Evolutionary conservation across 2,113 vertebrate species (phyloP).

Genomic region (Urocynchramus pylzowi): DNA sequence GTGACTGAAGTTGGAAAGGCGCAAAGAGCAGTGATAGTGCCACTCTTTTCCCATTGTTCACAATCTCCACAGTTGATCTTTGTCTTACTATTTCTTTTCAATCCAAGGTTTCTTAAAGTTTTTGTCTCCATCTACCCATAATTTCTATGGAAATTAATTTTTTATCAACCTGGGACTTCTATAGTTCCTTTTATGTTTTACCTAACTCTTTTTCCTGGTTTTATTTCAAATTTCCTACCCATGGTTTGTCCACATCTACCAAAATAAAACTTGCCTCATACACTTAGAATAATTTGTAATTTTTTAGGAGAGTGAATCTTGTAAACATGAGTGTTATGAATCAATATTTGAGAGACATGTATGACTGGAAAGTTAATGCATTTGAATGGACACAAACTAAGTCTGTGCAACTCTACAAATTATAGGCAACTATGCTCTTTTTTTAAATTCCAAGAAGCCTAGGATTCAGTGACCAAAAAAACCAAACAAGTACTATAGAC

Average conservation of each 20-base stretch:
- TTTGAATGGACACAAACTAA: neutral
- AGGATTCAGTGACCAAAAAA: neutral
- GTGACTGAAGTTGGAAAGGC: neutral
- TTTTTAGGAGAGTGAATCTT: neutral
- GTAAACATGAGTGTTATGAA: neutral
- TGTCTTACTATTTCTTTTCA: neutral
- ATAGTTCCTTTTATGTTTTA: neutral
- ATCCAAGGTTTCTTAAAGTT: neutral
- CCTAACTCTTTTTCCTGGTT: neutral
- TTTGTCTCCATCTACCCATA: neutral
- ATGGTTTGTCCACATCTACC: neutral
- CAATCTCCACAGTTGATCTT: neutral
- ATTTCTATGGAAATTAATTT: neutral
- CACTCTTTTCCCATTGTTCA: neutral
- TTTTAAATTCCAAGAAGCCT: neutral
- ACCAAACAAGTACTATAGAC: neutral
- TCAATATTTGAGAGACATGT: neutral
- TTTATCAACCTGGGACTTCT: neutral
- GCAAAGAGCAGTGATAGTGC: neutral
- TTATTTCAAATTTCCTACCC: neutral
- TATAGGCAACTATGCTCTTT: neutral
- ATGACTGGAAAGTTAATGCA: neutral
- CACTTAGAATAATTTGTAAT: neutral
- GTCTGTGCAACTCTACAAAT: neutral
- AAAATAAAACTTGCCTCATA: neutral